These are phyloP conservation scores for Formica selysi DNA, from an alignment of 1,140 invertebrate species.

Conservation along the genomic window DNA sequence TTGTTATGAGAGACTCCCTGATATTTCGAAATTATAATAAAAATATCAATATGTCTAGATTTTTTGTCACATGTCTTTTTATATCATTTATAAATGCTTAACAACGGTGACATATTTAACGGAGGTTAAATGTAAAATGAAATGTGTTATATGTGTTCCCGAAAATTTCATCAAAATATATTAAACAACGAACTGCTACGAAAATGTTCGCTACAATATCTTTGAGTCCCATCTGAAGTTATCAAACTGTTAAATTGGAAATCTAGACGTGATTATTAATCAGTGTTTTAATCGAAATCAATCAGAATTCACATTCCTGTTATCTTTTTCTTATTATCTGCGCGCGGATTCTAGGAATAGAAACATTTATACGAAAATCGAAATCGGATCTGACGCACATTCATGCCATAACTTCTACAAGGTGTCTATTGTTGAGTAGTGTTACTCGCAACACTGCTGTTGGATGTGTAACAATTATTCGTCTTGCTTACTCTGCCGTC, in stretches of 20 bases:
- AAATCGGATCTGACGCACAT: not conserved
- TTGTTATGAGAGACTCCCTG: not conserved
- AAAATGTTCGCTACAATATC: not conserved
- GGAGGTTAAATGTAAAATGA: not conserved
- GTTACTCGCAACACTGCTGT: conserved; percentile 74
- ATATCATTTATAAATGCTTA: not conserved
- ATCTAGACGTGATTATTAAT: conserved; percentile 15
- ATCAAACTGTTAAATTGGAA: not conserved
- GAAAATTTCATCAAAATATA: conserved; percentile 9
- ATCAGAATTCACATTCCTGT: not conserved
- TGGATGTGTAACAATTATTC: conserved; percentile 79
- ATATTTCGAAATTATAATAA: conserved; percentile 14
- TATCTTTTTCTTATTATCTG: conserved; percentile 2
- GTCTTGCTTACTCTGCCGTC: conserved; percentile 84
- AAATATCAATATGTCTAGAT: conserved; percentile 28
- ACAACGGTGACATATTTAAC: not conserved
- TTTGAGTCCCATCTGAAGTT: too few species aligned
- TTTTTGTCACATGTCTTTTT: conserved; percentile 1
- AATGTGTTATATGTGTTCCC: not conserved
- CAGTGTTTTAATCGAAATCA: not conserved
- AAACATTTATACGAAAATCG: not conserved
- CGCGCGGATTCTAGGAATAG: not conserved
- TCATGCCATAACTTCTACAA: conserved; percentile 45
- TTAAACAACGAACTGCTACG: not conserved
- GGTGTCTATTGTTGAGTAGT: conserved; percentile 43